These are phyloP conservation scores for Tribolium madens DNA, from an alignment of 1,140 invertebrate species.

Conservation along the genomic window DNA sequence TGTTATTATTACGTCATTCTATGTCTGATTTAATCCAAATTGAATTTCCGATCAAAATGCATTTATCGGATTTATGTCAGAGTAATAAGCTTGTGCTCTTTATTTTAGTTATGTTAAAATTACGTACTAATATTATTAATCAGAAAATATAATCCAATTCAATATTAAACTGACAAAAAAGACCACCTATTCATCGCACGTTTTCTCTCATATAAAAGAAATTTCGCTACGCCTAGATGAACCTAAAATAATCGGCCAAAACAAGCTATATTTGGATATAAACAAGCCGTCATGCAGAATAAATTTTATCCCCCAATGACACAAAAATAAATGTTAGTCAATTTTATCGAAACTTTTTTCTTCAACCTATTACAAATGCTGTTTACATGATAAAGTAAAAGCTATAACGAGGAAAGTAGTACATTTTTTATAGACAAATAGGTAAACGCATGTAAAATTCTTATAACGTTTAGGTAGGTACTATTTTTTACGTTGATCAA, in stretches of 20 bases:
- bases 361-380: constrained; percentile 12
- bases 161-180: neutral
- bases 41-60: no score
- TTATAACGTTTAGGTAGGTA: neutral
- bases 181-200: neutral
- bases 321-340: constrained; percentile 32
- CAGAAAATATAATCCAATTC: no score
- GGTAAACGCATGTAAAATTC: neutral
- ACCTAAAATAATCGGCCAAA: constrained; percentile 8
- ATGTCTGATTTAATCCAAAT: no score
- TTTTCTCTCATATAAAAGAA: neutral
- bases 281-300: constrained; percentile 36
- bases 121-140: no score
- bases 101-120: no score
- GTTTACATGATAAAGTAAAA: constrained; percentile 21
- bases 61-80: no score
- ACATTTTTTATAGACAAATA: neutral
- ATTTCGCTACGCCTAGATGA: neutral
- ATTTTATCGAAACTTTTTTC: constrained; percentile 31
- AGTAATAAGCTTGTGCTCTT: no score
- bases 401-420: neutral
- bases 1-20: no score
- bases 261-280: constrained; percentile 33
- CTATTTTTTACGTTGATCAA: no score
- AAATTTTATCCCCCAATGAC: constrained; percentile 19